Percentiles rank a stretch among this genome's conserved stretches.
These are phyloP conservation scores for Oikopleura vanhoeffeni DNA, from an alignment of 23 tunicate species.

Conservation along the genomic window DNA sequence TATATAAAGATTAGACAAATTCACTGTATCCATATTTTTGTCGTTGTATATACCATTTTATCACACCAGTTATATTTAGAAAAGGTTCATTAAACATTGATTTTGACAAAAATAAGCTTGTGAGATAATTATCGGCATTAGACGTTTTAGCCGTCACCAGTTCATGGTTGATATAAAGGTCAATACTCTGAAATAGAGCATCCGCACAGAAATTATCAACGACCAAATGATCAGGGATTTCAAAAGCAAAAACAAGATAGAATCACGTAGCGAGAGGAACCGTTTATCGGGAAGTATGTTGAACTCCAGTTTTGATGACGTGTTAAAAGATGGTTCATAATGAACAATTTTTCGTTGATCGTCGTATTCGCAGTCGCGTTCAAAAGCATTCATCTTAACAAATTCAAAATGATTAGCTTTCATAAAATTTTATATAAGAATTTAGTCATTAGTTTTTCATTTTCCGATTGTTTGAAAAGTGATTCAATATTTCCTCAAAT, in stretches of 20 bases:
- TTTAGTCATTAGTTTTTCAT: not conserved
- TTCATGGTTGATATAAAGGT: not conserved
- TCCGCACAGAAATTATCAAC: not conserved
- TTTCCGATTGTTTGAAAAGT: not conserved
- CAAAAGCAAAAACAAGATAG: not conserved
- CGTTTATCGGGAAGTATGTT: not conserved
- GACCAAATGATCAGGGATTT: not conserved
- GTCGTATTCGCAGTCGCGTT: not conserved
- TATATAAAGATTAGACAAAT: not conserved
- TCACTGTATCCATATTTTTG: not conserved
- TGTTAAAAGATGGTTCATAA: not conserved
- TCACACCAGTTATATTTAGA: not conserved
- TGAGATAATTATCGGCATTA: not conserved
- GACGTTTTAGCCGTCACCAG: not conserved
- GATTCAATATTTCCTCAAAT: not conserved
- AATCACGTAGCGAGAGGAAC: not conserved
- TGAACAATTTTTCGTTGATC: not conserved
- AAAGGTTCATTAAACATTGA: not conserved
- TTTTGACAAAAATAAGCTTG: not conserved
- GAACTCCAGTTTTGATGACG: not conserved
- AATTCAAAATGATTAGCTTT: not conserved
- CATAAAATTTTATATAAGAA: not conserved
- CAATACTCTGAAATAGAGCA: not conserved
- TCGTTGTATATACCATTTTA: not conserved
- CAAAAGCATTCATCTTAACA: not conserved